Evolutionary conservation across 2,797 vertebrate genomes (phyloP).

Genomic region (Platyrinchus mystaceus): DNA sequence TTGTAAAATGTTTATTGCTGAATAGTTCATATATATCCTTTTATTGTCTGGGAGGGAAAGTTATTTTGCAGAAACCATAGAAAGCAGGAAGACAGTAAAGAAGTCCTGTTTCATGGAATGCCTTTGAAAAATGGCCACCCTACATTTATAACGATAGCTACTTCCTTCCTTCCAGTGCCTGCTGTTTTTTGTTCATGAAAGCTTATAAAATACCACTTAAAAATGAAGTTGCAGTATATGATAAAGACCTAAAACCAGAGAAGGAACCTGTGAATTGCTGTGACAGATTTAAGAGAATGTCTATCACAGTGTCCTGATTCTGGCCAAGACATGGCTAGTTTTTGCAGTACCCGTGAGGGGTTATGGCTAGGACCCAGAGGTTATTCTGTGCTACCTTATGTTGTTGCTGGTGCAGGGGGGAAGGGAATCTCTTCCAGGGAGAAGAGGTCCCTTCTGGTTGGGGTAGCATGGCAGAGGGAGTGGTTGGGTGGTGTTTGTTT

Average conservation of each 20-base stretch:
- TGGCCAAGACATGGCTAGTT: background rate
- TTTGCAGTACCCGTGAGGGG: background rate
- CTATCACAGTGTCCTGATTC: background rate
- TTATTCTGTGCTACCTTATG: background rate
- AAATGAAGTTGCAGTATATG: background rate
- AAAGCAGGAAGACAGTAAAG: background rate
- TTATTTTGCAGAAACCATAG: background rate
- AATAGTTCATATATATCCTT: background rate
- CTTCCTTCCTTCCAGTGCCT: background rate
- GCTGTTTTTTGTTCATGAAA: background rate
- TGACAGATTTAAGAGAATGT: background rate
- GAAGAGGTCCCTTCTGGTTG: background rate
- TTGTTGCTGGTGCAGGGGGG: accelerated
- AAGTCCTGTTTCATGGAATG: background rate
- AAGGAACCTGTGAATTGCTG: background rate
- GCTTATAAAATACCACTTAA: background rate
- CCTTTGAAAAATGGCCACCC: background rate
- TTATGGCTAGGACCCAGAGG: background rate
- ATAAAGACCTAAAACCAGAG: background rate
- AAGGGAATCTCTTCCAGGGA: too few species aligned
- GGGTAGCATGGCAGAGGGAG: background rate
- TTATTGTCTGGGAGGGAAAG: background rate
- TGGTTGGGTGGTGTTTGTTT: background rate
- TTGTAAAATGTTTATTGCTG: background rate
- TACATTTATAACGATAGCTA: background rate